Evolutionary conservation across 2,113 vertebrate genomes (phyloP).

Genomic region (Nibea albiflora): DNA sequence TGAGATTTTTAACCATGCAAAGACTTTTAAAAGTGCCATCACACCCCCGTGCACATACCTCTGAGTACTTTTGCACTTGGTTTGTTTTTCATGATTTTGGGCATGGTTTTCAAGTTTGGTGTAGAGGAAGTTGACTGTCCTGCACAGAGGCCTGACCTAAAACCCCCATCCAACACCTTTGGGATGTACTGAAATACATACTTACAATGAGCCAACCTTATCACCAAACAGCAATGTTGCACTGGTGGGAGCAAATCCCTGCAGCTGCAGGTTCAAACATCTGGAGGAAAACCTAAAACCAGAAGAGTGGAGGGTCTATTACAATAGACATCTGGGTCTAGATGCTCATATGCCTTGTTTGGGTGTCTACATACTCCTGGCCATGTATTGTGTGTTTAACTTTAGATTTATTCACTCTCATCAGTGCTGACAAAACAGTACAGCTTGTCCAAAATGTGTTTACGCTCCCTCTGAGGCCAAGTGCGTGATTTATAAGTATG

Average conservation of each 20-base stretch:
- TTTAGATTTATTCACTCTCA: not conserved
- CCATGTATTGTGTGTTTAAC: not conserved
- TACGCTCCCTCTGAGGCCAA: not conserved
- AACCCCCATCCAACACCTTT: not conserved
- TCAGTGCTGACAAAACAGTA: not conserved
- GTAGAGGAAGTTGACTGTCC: not conserved
- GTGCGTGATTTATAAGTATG: conserved; percentile 27
- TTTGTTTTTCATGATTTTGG: not conserved
- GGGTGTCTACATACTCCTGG: not conserved
- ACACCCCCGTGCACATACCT: not conserved
- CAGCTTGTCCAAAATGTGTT: conserved; percentile 20
- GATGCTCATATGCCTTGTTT: not conserved
- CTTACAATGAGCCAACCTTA: not conserved
- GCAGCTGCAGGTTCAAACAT: not conserved
- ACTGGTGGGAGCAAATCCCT: not conserved
- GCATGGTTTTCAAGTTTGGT: not conserved
- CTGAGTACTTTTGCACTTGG: not conserved
- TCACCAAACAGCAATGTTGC: not conserved
- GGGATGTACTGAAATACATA: not conserved
- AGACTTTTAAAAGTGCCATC: not conserved
- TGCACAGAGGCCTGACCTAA: not conserved
- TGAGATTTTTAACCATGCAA: not conserved
- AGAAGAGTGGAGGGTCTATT: not conserved
- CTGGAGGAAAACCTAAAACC: not conserved
- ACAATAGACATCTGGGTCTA: not conserved